A percentile compares a stretch with the other conserved stretches of the same genome.
Evolutionary conservation across 2,888 invertebrate genomes (phyloP).

Genomic region (Phalera bucephala): DNA sequence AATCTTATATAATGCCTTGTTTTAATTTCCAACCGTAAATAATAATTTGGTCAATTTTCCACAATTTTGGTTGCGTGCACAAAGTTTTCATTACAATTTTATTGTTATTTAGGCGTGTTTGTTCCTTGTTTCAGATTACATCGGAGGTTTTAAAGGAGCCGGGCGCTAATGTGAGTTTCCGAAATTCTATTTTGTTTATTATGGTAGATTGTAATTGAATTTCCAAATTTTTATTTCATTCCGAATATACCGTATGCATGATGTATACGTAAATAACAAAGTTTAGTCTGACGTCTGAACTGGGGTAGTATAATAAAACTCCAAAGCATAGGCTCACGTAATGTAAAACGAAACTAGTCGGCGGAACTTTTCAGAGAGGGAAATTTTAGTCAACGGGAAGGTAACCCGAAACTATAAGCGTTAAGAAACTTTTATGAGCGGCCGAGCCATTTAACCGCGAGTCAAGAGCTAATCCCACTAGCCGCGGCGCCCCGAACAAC

Average conservation of each 20-base stretch:
- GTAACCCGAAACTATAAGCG: constrained; percentile 69
- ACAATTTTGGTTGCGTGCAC: constrained; percentile 80
- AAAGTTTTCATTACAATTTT: constrained; percentile 83
- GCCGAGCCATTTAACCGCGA: constrained; percentile 72
- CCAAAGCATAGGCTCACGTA: constrained; percentile 54
- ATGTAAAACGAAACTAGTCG: constrained; percentile 58
- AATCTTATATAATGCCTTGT: constrained; percentile 72
- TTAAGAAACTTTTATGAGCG: constrained; percentile 80
- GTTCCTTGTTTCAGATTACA: constrained; percentile 83
- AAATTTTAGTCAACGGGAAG: constrained; percentile 65
- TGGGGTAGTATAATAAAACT: constrained; percentile 50
- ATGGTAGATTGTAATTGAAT: constrained; percentile 61
- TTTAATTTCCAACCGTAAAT: constrained; percentile 80
- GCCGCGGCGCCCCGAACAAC: constrained; percentile 52
- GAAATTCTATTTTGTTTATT: constrained; percentile 71
- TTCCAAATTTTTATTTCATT: constrained; percentile 15
- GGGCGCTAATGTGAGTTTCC: constrained; percentile 80
- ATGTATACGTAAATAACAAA: constrained; percentile 54
- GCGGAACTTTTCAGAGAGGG: constrained; percentile 59
- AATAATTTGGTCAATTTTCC: constrained; percentile 82
- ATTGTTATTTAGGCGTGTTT: constrained; percentile 83
- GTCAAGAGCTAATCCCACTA: constrained; percentile 76
- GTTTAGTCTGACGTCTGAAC: constrained; percentile 51
- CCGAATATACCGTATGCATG: neutral
- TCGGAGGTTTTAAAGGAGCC: constrained; percentile 77